Evolutionary conservation across 1,140 invertebrate species (phyloP).

Genomic region (Macrostomum lignano): DNA sequence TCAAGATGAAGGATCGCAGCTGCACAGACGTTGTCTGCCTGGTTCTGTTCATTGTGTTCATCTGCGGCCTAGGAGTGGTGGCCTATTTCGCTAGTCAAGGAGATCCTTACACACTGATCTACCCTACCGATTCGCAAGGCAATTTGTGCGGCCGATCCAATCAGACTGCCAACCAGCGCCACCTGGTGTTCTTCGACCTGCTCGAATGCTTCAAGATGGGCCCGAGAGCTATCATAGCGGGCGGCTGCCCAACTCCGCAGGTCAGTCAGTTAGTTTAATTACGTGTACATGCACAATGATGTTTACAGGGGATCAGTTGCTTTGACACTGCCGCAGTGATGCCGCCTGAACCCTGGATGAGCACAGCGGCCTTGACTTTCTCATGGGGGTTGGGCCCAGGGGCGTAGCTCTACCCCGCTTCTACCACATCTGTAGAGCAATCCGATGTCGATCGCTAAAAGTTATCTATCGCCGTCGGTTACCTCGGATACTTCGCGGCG

Average conservation of each 20-base stretch:
- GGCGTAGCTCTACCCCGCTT: not conserved
- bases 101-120: slow-evolving; percentile 34
- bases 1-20: too few species aligned
- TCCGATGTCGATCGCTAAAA: not conserved
- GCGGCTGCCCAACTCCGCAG: slow-evolving; percentile 53
- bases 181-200: slow-evolving; percentile 23
- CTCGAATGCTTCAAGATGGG: slow-evolving; percentile 19
- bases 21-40: slow-evolving; percentile 67
- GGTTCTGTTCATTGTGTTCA: slow-evolving; percentile 44
- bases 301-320: not conserved
- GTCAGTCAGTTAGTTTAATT: slow-evolving; percentile 20
- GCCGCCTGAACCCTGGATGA: not conserved
- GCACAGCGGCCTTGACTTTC: not conserved
- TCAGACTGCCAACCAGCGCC: slow-evolving; percentile 9
- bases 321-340: too few species aligned
- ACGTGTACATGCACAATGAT: not conserved
- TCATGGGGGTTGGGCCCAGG: not conserved
- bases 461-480: too few species aligned
- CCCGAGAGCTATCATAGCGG: slow-evolving; percentile 40
- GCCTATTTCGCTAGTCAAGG: not conserved
- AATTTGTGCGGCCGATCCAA: slow-evolving; percentile 38
- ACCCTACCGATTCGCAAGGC: slow-evolving; percentile 43
- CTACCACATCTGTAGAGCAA: not conserved
- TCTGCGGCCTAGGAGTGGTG: slow-evolving; percentile 42
- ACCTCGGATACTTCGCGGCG: too few species aligned